phyloP scores from a whole-genome alignment of 2,113 vertebrate species.

The Scalopus aquaticus region DNA sequence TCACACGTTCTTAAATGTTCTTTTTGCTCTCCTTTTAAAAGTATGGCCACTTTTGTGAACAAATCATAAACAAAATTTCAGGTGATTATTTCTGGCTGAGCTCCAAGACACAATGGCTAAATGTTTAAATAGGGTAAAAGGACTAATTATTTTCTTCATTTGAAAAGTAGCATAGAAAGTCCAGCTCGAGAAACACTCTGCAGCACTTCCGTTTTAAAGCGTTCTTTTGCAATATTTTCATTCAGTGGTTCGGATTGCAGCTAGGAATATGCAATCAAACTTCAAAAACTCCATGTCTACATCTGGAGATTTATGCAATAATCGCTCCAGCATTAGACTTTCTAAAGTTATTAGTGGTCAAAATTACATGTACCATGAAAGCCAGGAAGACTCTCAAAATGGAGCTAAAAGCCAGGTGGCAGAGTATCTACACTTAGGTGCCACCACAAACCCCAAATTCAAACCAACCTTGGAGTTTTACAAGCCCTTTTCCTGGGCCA shows the following conservation, averaged over 20 bases:
- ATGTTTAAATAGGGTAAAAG: slow-evolving; percentile 70
- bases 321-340: slow-evolving; percentile 59
- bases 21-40: slow-evolving; percentile 68
- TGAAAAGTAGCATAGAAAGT: slow-evolving; percentile 57
- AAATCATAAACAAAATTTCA: slow-evolving; percentile 83
- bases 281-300: slow-evolving; percentile 68
- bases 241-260: slow-evolving; percentile 30
- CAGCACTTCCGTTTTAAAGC: slow-evolving; percentile 55
- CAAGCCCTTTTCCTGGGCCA: slow-evolving; percentile 56
- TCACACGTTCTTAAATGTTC: slow-evolving; percentile 77
- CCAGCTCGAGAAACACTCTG: slow-evolving; percentile 38
- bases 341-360: slow-evolving; percentile 77
- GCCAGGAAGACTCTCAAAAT: slow-evolving; percentile 68
- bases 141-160: slow-evolving; percentile 78
- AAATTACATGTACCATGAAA: slow-evolving; percentile 75
- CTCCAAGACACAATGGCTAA: slow-evolving; percentile 73
- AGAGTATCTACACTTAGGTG: slow-evolving; percentile 71
- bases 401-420: slow-evolving; percentile 74
- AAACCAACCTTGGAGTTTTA: slow-evolving; percentile 75
- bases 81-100: slow-evolving; percentile 78
- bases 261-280: slow-evolving; percentile 48
- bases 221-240: slow-evolving; percentile 62
- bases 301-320: slow-evolving; percentile 70
- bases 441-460: slow-evolving; percentile 72
- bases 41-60: slow-evolving; percentile 72